Evolutionary conservation across 2,888 invertebrate species (phyloP).

Genomic region (Rotaria magnacalcarata): DNA sequence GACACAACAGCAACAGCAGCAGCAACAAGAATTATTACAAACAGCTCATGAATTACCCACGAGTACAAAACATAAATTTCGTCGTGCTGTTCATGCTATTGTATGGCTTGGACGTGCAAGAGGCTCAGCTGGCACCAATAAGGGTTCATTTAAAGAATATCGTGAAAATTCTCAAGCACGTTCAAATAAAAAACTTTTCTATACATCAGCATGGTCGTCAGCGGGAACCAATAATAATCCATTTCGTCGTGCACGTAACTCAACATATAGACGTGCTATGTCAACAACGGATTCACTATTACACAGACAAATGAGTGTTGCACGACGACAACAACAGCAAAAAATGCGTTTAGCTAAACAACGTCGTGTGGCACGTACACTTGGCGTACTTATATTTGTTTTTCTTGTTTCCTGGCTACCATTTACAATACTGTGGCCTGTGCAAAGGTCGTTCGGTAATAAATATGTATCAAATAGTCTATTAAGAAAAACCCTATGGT

Average conservation of each 20-base stretch:
- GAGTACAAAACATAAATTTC: slow-evolving; percentile 3
- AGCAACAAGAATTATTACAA: not conserved
- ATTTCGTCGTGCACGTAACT: not conserved
- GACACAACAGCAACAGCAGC: not conserved
- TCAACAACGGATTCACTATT: slow-evolving; percentile 35
- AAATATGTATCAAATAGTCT: slow-evolving; percentile 22
- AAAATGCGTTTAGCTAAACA: slow-evolving; percentile 47
- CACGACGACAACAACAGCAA: slow-evolving; percentile 47
- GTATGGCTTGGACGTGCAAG: slow-evolving; percentile 26
- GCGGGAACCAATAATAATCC: not conserved
- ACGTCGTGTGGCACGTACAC: slow-evolving; percentile 51
- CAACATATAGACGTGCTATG: slow-evolving; percentile 27
- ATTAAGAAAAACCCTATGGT: slow-evolving; percentile 19
- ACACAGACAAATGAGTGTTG: slow-evolving; percentile 41
- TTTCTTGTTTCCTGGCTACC: slow-evolving; percentile 52
- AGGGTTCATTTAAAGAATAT: slow-evolving; percentile 32
- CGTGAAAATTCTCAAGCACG: slow-evolving; percentile 30
- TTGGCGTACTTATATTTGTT: slow-evolving; percentile 50
- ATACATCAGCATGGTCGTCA: not conserved
- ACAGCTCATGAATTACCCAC: not conserved
- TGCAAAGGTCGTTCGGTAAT: not conserved
- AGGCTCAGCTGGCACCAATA: not conserved
- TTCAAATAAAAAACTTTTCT: not conserved
- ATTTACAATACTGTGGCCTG: slow-evolving; percentile 51
- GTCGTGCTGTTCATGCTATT: slow-evolving; percentile 34